Base-by-base conservation (phyloP, 2,888 invertebrate species). In the Brachylomia viminalis region DNA sequence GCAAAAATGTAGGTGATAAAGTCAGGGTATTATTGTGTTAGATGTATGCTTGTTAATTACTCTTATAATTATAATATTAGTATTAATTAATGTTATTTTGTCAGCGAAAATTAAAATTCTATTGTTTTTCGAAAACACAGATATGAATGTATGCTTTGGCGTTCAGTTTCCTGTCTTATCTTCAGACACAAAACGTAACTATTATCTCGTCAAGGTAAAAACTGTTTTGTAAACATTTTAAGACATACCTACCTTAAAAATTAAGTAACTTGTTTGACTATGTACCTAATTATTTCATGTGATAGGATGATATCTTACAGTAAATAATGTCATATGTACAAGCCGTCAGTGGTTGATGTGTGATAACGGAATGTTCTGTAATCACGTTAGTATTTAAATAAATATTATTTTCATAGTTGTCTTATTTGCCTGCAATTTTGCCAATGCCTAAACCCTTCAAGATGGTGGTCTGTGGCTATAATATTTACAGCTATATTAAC, bases 21-120 rank as follows among this genome's bases (percentile, higher is more conserved):
- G 56, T 73, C 86, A 83, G 86, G 83, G 83, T 83, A 83, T 47
- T 67, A 45, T 67, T 68, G 49, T 59, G 58, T 76, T 67, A 67
- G 75, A 62, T 67, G 42, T 80, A 84, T 58, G 45, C 74, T 66
- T 59, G 2, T 0, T 33, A 27, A 27, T 38, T 23, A 45, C 11
- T 59, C 5, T 54, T 76, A 54, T 27, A 17, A 56, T 54, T 58
- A 61, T 68, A 67, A 62, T 67, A 17, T 67, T 56, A 67, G n/a
- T 42, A 54, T 59, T 33, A 33, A 20, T 20, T 64, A 80, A 33
- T 52, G 1, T n/a, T 65, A 62, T 42, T 52, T 38, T 75, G 58
- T 45, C 33, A 80, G 15, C 58, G 13, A 8, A 20, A 49, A 38
- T 17, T 13, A 0, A 20, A 20, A 0, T 10, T 42, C 17, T 17